Evolutionary conservation across 2,797 vertebrate species (phyloP), one percentile per base, ranked within the genome.

Genomic region (Tinamus major): DNA sequence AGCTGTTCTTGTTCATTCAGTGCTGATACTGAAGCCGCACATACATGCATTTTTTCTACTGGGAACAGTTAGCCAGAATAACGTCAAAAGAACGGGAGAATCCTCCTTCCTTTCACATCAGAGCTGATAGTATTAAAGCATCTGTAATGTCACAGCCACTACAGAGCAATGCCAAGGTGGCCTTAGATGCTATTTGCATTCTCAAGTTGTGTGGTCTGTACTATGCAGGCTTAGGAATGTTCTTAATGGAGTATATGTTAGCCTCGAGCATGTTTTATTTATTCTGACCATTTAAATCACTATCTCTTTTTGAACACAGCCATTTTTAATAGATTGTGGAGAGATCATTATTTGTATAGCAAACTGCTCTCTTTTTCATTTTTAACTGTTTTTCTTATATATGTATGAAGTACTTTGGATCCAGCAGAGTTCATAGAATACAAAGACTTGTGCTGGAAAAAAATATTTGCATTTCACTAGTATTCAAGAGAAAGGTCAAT

Each of bases 401-500:
- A 91, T 86, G 80, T 95, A 86, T 68, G 79, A 95, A 95, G 88
- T 90, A 44, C 96, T 95, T 94, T 87, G 89, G 91, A 95, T 96
- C 96, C 95, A 94, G 91, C 87, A 81, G 93, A 95, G 92, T 92
- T 96, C 89, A 97, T 91, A 58, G 90, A 95, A 92, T 92, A 92
- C 95, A 96, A 96, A 97, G 96, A 41, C 93, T 96, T 91, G 74
- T 85, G 87, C 96, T 95, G 84, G 91, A 96, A 97, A 97, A 95
- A 92, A 94, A 86, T 92, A 95, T 96, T 96, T 95, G 88, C 96
- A 92, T 95, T 62, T 85, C 65, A 7, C 86, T 96, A 63, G 12
- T 86, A 96, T 97, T 85, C 56, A 72, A 94, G 94, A 68, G 89
- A 95, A 84, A 96, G 96, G 96, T 96, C 33, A 58, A 70, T 93